Conservation (phyloP, 2,888 invertebrate species). For the Cylloceria caligata region DNA sequence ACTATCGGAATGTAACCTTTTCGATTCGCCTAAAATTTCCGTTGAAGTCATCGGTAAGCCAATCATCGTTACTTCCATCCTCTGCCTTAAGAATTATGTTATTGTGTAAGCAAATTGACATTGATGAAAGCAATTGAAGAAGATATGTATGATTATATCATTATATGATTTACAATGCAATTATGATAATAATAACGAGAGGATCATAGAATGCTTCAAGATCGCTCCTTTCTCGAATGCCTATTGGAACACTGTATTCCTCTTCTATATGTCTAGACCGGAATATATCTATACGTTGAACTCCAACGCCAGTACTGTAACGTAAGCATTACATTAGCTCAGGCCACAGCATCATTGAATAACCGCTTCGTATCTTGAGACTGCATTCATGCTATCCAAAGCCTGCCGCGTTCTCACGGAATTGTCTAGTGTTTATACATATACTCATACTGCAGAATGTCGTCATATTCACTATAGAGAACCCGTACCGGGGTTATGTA, state of each 20-base stretch:
- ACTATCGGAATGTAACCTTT: too few species aligned
- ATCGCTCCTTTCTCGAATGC: background rate
- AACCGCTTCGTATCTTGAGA: constrained; percentile 57
- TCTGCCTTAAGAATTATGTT: background rate
- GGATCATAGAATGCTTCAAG: constrained; percentile 8
- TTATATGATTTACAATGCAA: background rate
- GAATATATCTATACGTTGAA: background rate
- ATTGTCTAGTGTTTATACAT: constrained; percentile 53
- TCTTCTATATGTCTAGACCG: background rate
- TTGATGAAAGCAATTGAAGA: background rate
- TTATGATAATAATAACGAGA: constrained; percentile 1
- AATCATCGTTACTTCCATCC: too few species aligned
- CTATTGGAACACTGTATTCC: background rate
- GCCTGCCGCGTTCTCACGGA: constrained; percentile 60
- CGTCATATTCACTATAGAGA: constrained; percentile 1
- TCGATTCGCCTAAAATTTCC: too few species aligned
- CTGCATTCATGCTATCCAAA: constrained; percentile 50
- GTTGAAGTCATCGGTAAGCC: too few species aligned
- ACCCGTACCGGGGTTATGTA: constrained; percentile 24
- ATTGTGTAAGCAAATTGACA: background rate
- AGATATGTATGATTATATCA: background rate
- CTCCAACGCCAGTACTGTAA: constrained; percentile 56
- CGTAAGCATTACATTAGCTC: constrained; percentile 60
- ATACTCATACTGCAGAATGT: background rate
- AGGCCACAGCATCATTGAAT: constrained; percentile 50